Conservation (phyloP, 2,113 vertebrate genomes). For the Strigops habroptila region DNA sequence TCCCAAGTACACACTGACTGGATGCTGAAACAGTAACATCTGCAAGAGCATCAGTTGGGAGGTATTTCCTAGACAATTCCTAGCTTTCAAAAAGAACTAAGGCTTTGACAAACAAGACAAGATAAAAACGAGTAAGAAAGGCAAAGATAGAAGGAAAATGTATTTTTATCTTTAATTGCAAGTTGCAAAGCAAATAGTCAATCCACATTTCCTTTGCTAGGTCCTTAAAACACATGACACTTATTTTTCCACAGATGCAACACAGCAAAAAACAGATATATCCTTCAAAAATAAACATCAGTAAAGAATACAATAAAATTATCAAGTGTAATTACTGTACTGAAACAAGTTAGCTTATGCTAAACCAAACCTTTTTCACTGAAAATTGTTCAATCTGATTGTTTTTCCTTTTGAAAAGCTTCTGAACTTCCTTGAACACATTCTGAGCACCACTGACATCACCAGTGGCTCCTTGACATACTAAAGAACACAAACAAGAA, state of each 20-base stretch:
- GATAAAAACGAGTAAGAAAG: background rate
- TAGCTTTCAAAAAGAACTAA: background rate
- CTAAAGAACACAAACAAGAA: slow-evolving; percentile 67
- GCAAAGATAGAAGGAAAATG: background rate
- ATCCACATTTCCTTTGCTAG: background rate
- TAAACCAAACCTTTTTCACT: slow-evolving; percentile 87
- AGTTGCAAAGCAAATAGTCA: background rate
- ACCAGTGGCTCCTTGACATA: slow-evolving; percentile 93
- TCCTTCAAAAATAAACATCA: background rate
- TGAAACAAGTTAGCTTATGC: background rate
- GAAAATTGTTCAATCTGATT: slow-evolving; percentile 99
- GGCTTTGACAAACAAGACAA: background rate
- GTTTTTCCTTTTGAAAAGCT: slow-evolving; percentile 98
- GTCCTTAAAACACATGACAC: background rate
- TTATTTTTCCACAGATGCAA: background rate
- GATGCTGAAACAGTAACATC: background rate
- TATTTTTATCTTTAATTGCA: slow-evolving; percentile 7
- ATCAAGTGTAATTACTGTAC: background rate
- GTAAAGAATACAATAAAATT: background rate
- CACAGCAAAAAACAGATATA: background rate
- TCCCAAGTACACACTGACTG: background rate
- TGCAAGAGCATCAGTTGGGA: background rate
- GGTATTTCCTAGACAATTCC: background rate
- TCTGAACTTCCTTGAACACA: slow-evolving; percentile 95
- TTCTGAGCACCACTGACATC: slow-evolving; percentile 85